phyloP scores from a whole-genome alignment of 2,797 vertebrate species.

The Diglossa cyanea region DNA sequence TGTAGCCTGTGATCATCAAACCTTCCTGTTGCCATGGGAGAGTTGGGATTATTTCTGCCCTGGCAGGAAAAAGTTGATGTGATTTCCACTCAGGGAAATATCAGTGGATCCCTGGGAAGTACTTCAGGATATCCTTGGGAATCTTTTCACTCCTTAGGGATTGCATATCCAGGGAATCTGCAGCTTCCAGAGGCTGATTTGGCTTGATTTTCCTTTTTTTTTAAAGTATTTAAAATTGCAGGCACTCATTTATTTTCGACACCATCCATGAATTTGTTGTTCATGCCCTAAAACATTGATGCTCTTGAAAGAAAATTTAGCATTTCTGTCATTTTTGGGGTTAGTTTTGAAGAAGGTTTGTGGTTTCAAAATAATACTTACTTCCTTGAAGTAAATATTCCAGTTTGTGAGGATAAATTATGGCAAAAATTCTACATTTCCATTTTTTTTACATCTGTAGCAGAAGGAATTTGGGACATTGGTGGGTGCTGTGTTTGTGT shows the following conservation, averaged over 20 bases:
- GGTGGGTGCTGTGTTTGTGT: background rate
- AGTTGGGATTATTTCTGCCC: background rate
- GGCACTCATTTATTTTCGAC: background rate
- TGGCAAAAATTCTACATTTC: background rate
- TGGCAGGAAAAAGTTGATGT: background rate
- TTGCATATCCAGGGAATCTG: fast-evolving
- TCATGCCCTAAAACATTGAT: background rate
- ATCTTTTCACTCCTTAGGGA: background rate
- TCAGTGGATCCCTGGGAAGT: background rate
- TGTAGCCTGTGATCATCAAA: background rate
- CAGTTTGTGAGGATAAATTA: background rate
- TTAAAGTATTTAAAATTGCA: background rate
- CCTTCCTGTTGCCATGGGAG: background rate
- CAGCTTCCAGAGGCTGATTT: background rate
- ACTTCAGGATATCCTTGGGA: background rate
- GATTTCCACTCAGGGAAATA: background rate
- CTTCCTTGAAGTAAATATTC: background rate
- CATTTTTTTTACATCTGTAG: background rate
- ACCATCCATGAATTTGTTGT: background rate
- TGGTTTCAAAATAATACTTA: background rate
- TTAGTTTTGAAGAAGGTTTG: background rate
- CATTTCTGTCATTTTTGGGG: fast-evolving
- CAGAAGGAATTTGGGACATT: background rate
- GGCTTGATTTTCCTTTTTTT: background rate
- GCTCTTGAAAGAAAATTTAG: background rate